These are phyloP conservation scores for Rhineura floridana DNA, from an alignment of 2,113 vertebrate species.

Conservation along the genomic window DNA sequence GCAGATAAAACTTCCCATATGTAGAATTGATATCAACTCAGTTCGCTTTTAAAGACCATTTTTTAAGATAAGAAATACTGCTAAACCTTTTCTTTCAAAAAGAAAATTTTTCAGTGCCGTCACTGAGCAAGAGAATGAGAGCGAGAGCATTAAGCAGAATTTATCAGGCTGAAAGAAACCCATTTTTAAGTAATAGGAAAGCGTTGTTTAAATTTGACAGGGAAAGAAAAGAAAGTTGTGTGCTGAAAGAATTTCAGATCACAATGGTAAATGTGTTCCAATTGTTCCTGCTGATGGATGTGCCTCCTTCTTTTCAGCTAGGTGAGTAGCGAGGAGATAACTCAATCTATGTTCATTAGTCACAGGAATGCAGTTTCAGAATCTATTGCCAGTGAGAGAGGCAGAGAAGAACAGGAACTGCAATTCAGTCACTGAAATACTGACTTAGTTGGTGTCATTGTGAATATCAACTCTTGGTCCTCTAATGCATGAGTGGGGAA, in stretches of 20 bases:
- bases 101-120: conserved; percentile 14
- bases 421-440: background rate
- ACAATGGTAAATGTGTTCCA: conserved; percentile 29
- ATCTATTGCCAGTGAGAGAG: background rate
- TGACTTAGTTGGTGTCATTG: background rate
- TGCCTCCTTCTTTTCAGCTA: background rate
- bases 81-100: conserved; percentile 4
- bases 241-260: conserved; percentile 8
- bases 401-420: background rate
- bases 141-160: conserved; percentile 23
- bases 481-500: too few species aligned
- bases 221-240: conserved; percentile 19
- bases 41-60: background rate
- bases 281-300: conserved; percentile 23
- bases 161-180: conserved; percentile 18
- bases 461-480: background rate
- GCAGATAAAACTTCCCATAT: background rate
- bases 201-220: conserved; percentile 15
- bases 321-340: background rate
- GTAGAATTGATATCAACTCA: background rate
- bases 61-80: conserved; percentile 1
- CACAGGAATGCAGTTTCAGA: background rate
- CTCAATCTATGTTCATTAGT: background rate
- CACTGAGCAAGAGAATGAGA: background rate
- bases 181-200: conserved; percentile 34